phyloP scores from a whole-genome alignment of 2,113 vertebrate species.

The Trochalopteron elliotii region DNA sequence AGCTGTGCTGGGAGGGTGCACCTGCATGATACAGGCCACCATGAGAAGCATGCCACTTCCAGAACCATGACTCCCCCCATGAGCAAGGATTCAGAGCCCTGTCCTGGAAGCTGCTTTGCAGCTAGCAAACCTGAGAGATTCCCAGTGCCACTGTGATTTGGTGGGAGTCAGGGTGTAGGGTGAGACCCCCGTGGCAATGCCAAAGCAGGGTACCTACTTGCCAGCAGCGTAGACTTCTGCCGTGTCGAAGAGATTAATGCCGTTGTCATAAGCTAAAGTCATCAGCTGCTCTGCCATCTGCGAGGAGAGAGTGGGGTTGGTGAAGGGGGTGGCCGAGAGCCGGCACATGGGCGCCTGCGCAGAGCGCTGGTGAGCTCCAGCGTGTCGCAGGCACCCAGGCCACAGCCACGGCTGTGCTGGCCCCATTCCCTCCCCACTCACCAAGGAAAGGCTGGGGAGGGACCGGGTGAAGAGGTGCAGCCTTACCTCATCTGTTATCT shows the following conservation, averaged over 20 bases:
- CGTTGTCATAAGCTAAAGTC: conserved; percentile 97
- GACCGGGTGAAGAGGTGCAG: rapidly evolving
- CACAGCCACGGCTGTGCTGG: neutral
- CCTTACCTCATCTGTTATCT: conserved; percentile 97
- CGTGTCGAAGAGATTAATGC: conserved; percentile 99
- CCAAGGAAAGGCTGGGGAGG: neutral
- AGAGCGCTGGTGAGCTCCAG: rapidly evolving
- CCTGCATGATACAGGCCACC: neutral
- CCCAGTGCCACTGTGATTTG: rapidly evolving
- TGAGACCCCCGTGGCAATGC: rapidly evolving
- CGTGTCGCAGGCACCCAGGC: rapidly evolving
- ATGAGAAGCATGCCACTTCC: rapidly evolving
- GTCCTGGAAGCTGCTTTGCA: neutral
- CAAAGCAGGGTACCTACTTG: conserved; percentile 83
- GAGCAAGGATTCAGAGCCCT: rapidly evolving
- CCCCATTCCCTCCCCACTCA: neutral
- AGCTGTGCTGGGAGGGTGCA: neutral
- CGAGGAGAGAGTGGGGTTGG: neutral
- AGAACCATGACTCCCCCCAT: rapidly evolving
- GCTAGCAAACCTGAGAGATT: neutral
- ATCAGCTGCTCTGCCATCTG: conserved; percentile 98
- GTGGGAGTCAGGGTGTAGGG: rapidly evolving
- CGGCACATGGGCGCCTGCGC: rapidly evolving
- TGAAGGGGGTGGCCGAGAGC: neutral
- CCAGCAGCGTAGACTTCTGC: conserved; percentile 97